Evolutionary conservation across 2,888 invertebrate species (phyloP), one percentile per base, ranked within the genome.

Genomic region (Cheilosia scutellata): DNA sequence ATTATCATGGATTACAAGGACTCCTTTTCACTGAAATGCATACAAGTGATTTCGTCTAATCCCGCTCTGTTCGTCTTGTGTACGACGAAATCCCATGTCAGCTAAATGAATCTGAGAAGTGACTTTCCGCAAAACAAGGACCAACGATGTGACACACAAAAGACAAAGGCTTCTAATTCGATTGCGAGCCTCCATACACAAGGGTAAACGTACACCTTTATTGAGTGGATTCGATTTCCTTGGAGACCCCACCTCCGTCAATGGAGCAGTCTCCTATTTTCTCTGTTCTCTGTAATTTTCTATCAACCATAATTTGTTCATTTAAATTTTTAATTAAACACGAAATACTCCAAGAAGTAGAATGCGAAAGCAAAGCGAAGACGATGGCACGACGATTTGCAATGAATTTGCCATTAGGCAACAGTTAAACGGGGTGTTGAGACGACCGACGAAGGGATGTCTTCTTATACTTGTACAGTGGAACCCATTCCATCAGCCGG

Each of bases 261-360:
- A n/a, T 40, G 29, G 27, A 16, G 25, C 6, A 16, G 40, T 53
- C 47, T 63, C 44, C 44, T 72, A 51, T 66, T 71, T 60, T 60
- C 44, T 49, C 55, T 60, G 65, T 29, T 53, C 57, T 77, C 86
- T 57, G 71, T 82, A 82, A 82, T 82, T 86, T 82, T 86, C 86
- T 68, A 86, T 86, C 86, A 86, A 86, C 82, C 86, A 76, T 86
- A 86, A 86, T 86, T 86, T 86, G 86, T 86, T 86, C 82, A 82
- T 86, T 86, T 82, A 86, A 86, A 86, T 82, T 77, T 86, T 86
- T 86, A 86, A 86, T 86, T 86, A 86, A 86, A 82, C 86, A 62
- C 82, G 42, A 58, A 63, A 68, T 63, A 75, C 66, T 40, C 55
- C 27, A 20, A 16, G 37, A 75, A 66, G 27, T 62, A 57, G 51